phyloP scores from a whole-genome alignment of 2,888 invertebrate species.

The Tuberolachnus salignus region DNA sequence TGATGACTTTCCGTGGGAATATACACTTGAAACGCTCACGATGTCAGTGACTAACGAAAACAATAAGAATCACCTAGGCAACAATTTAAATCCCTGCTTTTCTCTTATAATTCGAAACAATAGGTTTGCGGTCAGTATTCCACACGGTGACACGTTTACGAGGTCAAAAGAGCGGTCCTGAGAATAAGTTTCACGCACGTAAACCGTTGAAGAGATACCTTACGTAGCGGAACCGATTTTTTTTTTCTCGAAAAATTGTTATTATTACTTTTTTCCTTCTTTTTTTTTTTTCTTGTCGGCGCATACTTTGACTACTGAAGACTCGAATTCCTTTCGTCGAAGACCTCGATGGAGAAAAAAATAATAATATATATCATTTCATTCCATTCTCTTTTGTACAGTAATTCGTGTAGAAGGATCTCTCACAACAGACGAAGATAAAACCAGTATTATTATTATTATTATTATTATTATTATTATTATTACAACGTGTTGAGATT shows the following conservation, averaged over 20 bases:
- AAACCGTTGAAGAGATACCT: conserved; percentile 18
- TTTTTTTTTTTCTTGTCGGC: conserved; percentile 42
- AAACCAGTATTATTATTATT: conserved; percentile 50
- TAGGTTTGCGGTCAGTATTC: conserved; percentile 49
- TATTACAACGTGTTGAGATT: conserved; percentile 52
- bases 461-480: conserved; percentile 44
- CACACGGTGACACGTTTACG: conserved; percentile 42
- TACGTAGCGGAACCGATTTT: conserved; percentile 35
- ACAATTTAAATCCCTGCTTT: conserved; percentile 42
- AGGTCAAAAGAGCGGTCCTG: conserved; percentile 48
- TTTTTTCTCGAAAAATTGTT: conserved; percentile 40
- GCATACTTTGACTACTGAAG: conserved; percentile 48
- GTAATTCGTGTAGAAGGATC: conserved; percentile 39
- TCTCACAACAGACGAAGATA: conserved; percentile 25
- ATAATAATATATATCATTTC: conserved; percentile 52
- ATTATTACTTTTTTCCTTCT: conserved; percentile 28
- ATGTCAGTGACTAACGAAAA: conserved; percentile 14
- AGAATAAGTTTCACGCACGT: conserved; percentile 56
- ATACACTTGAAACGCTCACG: neutral
- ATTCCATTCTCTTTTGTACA: conserved; percentile 49
- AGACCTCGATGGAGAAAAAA: conserved; percentile 42
- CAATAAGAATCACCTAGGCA: conserved; percentile 17
- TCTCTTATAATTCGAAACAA: conserved; percentile 48
- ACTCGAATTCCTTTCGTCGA: conserved; percentile 47
- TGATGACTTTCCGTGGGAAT: conserved; percentile 41